Conservation (phyloP, 2,888 invertebrate genomes). For the Hemistola chrysoprasaria region DNA sequence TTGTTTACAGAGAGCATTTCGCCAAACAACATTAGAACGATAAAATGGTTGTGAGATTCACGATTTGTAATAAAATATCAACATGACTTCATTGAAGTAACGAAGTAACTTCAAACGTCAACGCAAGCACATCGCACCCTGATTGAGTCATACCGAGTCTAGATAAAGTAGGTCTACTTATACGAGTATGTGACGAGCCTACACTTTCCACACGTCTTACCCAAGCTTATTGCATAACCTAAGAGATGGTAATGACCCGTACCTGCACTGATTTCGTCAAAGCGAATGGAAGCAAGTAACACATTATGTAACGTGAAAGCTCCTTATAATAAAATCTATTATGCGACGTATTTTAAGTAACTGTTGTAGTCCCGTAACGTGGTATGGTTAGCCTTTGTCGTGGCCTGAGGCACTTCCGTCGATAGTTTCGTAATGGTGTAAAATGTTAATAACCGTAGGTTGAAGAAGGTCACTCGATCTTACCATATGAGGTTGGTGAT, state of each 20-base stretch:
- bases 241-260: slow-evolving; percentile 47
- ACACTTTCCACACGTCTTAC: slow-evolving; percentile 49
- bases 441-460: slow-evolving; percentile 1
- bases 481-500: too few species aligned
- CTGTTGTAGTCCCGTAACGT: slow-evolving; percentile 13
- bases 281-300: slow-evolving; percentile 51
- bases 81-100: too few species aligned
- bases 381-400: slow-evolving; percentile 14
- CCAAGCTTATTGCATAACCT: slow-evolving; percentile 51
- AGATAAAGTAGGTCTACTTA: slow-evolving; percentile 21
- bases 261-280: slow-evolving; percentile 73
- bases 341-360: slow-evolving; percentile 32
- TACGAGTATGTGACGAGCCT: slow-evolving; percentile 28
- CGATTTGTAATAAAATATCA: too few species aligned
- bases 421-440: slow-evolving; percentile 18
- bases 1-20: too few species aligned
- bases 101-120: too few species aligned
- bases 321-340: slow-evolving; percentile 50
- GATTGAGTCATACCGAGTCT: slow-evolving; percentile 22
- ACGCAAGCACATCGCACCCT: slow-evolving; percentile 5
- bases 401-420: slow-evolving; percentile 12
- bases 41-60: too few species aligned
- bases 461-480: slow-evolving; percentile 4
- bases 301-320: slow-evolving; percentile 73
- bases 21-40: too few species aligned